These are phyloP conservation scores for Hyles euphorbiae DNA, from an alignment of 1,140 invertebrate genomes.

Conservation along the genomic window DNA sequence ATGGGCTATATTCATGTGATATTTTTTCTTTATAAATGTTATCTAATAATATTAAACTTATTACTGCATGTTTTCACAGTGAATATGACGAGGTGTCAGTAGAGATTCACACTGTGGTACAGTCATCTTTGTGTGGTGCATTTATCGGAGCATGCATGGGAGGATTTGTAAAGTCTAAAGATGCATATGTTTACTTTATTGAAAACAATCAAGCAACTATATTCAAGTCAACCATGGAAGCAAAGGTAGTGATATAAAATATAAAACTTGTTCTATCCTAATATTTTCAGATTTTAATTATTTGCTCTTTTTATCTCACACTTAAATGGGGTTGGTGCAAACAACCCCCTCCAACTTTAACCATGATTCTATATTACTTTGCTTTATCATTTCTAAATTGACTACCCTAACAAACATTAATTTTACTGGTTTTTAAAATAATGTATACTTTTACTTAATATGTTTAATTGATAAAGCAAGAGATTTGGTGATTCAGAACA, in stretches of 20 bases:
- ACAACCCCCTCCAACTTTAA: too few species aligned
- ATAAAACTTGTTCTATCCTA: too few species aligned
- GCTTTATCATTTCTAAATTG: too few species aligned
- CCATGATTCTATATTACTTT: too few species aligned
- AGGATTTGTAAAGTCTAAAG: conserved; percentile 76
- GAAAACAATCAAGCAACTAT: conserved; percentile 83
- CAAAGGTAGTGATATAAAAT: conserved; percentile 82
- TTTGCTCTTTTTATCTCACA: too few species aligned
- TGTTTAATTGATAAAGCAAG: not conserved
- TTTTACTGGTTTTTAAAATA: too few species aligned
- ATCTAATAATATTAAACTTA: not conserved
- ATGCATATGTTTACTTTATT: conserved; percentile 81
- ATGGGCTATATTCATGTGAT: too few species aligned
- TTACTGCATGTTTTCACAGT: conserved; percentile 62
- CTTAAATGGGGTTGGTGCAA: too few species aligned
- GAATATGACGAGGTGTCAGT: conserved; percentile 76
- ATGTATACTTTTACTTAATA: not conserved
- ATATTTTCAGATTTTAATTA: too few species aligned
- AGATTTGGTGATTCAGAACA: too few species aligned
- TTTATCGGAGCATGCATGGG: conserved; percentile 79
- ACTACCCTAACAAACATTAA: too few species aligned
- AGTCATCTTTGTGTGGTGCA: conserved; percentile 73
- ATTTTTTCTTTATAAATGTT: not conserved
- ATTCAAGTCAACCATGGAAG: conserved; percentile 80
- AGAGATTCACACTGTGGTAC: conserved; percentile 77